Base-by-base conservation (phyloP, 2,888 invertebrate genomes). In the Sesia apiformis region DNA sequence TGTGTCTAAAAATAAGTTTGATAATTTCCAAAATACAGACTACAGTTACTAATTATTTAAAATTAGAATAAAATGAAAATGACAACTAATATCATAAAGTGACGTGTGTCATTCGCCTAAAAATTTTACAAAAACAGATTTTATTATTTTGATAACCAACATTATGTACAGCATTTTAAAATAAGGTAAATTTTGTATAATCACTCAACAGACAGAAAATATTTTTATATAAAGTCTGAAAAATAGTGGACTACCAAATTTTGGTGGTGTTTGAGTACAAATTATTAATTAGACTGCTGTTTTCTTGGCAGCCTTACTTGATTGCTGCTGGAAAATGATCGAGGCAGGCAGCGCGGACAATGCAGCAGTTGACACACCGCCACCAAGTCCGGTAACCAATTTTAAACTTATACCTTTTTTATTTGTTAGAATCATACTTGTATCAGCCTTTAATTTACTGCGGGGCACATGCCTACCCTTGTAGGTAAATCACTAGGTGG, bases 101-200 rank as follows among this genome's bases (percentile, higher is more conserved):
- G 84, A 82, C 84, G 70, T 67, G 63, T 77, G 84, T 81, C 82
- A 81, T 77, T 76, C 71, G 74, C 69, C 64, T 66, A 75, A 81
- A 81, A 81, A 80, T 80, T 42, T 76, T 78, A 74, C 76, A 82
- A 83, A 83, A 83, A 76, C 77, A 72, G 66, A 78, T 79, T 78
- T 60, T 72, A 75, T 76, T 72, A 74, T 76, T 84, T 84, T 81
- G 74, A 75, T 81, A 80, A 68, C 69, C 73, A 74, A 70, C 72
- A 81, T 66, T 74, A 83, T 84, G 84, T 72, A 69, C 76, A 73
- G 65, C 68, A 70, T 72, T 78, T 78, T 69, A 63, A 79, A 77
- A 76, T 79, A 81, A 84, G 80, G 81, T 83, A 74, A 72, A 60
- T 49, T 6, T 42, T 42, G 5, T 42, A 42, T 42, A 7, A 6